These are phyloP conservation scores for Hermaeophaga mercurialis DNA, from an alignment of 2,888 invertebrate genomes.

Conservation along the genomic window DNA sequence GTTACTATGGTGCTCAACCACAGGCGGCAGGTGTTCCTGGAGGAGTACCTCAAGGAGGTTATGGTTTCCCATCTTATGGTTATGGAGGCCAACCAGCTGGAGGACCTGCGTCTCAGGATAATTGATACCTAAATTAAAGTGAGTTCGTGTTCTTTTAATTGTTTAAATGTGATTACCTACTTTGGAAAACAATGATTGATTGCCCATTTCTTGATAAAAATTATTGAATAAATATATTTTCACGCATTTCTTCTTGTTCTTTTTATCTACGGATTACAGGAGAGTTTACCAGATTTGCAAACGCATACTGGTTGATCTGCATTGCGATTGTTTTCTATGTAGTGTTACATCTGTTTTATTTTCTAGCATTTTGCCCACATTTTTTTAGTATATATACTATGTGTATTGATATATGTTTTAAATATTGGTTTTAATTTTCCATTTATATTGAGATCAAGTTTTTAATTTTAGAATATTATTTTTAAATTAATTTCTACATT, in stretches of 20 bases:
- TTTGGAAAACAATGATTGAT: slow-evolving; percentile 42
- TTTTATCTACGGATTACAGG: slow-evolving; percentile 42
- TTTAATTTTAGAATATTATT: no score
- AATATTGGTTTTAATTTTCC: not conserved
- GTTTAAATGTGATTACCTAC: slow-evolving; percentile 36
- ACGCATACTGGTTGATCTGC: slow-evolving; percentile 28
- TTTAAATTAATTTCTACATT: no score
- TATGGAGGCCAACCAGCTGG: slow-evolving; percentile 51
- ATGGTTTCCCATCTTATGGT: slow-evolving; percentile 57
- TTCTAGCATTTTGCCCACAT: slow-evolving; percentile 22
- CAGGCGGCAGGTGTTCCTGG: slow-evolving; percentile 49
- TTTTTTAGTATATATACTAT: not conserved
- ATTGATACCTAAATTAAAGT: slow-evolving; percentile 31
- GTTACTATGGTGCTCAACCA: slow-evolving; percentile 55
- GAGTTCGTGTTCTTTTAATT: slow-evolving; percentile 31
- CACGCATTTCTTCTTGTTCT: slow-evolving; percentile 29
- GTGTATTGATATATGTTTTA: not conserved
- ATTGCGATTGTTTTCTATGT: slow-evolving; percentile 43
- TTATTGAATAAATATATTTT: slow-evolving; percentile 15
- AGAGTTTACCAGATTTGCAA: slow-evolving; percentile 31
- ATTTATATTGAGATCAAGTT: no score
- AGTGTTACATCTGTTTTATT: slow-evolving; percentile 27
- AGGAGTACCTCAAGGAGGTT: slow-evolving; percentile 55
- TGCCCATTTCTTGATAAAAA: slow-evolving; percentile 24
- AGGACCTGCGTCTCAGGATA: slow-evolving; percentile 41